These are phyloP conservation scores for Terrapene triunguis DNA, from an alignment of 2,113 vertebrate species.

Conservation along the genomic window DNA sequence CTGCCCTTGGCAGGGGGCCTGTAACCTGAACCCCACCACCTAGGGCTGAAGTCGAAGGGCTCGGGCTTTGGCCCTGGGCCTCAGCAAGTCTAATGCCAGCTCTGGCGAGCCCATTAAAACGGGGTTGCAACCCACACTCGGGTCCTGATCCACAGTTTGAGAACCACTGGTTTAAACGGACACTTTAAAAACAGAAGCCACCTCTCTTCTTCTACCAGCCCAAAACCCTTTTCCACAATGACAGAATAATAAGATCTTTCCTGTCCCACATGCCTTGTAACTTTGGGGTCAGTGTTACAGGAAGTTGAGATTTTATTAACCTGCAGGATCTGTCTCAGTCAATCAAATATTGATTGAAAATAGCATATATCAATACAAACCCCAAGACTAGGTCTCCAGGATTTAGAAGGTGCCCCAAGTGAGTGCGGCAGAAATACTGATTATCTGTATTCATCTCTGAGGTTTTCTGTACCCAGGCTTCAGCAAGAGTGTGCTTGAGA, in stretches of 20 bases:
- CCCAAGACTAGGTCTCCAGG: constrained; percentile 95
- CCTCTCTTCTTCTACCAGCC: not conserved
- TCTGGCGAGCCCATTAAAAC: too few species aligned
- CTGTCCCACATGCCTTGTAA: not conserved
- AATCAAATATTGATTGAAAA: not conserved
- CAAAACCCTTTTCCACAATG: not conserved
- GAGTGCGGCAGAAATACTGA: constrained; percentile 96
- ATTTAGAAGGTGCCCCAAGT: constrained; percentile 95
- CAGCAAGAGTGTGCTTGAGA: constrained; percentile 91
- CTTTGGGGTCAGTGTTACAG: not conserved
- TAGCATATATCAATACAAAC: constrained; percentile 78
- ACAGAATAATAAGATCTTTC: not conserved
- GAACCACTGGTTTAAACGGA: not conserved
- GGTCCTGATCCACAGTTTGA: too few species aligned
- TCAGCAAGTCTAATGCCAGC: too few species aligned
- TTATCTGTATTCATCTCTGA: constrained; percentile 93
- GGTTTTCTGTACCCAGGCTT: constrained; percentile 97
- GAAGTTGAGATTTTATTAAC: not conserved
- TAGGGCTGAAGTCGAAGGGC: too few species aligned
- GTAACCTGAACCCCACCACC: too few species aligned
- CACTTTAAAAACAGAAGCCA: not conserved
- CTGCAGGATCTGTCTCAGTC: not conserved
- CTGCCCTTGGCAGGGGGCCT: too few species aligned
- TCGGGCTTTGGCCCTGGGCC: too few species aligned
- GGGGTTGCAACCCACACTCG: too few species aligned